Conservation (phyloP, 2,797 vertebrate species). For the Sitta carolinensis region DNA sequence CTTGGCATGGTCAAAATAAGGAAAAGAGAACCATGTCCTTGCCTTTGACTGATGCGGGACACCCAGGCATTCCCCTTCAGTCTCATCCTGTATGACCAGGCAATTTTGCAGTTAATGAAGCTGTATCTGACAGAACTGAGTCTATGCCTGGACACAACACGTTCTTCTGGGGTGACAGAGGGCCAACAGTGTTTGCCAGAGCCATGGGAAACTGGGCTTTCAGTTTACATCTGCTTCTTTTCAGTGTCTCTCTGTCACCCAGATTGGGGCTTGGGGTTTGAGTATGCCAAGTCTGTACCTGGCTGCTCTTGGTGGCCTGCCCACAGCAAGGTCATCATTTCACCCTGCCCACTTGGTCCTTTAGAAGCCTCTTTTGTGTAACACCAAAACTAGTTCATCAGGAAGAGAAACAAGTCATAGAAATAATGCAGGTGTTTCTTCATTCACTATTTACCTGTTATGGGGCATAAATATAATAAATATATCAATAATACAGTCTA, state of each 20-base stretch:
- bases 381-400: neutral
- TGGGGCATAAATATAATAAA: neutral
- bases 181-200: rapidly evolving
- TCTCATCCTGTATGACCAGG: neutral
- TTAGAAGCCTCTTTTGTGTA: neutral
- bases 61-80: rapidly evolving
- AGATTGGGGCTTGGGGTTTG: neutral
- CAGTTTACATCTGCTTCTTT: neutral
- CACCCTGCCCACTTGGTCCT: neutral
- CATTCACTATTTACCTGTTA: neutral
- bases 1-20: neutral
- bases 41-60: neutral
- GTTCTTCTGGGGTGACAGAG: rapidly evolving
- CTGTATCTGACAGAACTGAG: neutral
- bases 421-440: neutral
- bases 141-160: neutral
- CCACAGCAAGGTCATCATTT: neutral
- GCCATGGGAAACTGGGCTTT: neutral
- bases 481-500: neutral
- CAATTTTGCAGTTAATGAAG: neutral
- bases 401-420: neutral
- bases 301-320: neutral
- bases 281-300: neutral
- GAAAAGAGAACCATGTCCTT: neutral
- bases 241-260: neutral